Percentiles rank a stretch among this genome's conserved stretches.
Evolutionary conservation across 2,797 vertebrate species (phyloP).

Genomic region (Mallotus villosus): DNA sequence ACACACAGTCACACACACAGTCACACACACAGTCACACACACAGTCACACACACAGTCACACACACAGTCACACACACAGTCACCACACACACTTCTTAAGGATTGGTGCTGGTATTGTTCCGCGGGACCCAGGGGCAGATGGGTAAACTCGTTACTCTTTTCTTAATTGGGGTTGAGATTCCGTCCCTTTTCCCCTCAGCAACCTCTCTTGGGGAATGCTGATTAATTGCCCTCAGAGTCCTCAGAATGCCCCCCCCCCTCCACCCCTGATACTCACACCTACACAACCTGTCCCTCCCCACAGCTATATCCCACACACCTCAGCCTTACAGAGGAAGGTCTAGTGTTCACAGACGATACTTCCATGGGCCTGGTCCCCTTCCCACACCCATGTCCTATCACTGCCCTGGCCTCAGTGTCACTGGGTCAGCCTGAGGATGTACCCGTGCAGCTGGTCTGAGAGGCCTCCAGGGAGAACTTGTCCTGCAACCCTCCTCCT

Average conservation of each 20-base stretch:
- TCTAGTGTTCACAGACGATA: not conserved
- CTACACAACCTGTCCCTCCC: not conserved
- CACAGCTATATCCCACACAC: slow-evolving; percentile 13
- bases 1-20: slow-evolving; percentile 39
- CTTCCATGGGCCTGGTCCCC: not conserved
- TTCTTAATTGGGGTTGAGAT: slow-evolving; percentile 74
- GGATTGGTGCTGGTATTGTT: slow-evolving; percentile 55
- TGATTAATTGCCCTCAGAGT: slow-evolving; percentile 67
- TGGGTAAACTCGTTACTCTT: slow-evolving; percentile 72
- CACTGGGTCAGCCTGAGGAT: slow-evolving; percentile 80
- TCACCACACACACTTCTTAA: slow-evolving; percentile 30
- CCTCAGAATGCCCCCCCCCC: slow-evolving; percentile 39
- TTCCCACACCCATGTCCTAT: slow-evolving; percentile 4
- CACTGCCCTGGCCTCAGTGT: slow-evolving; percentile 40
- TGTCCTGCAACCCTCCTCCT: slow-evolving; percentile 85
- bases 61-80: slow-evolving; percentile 41
- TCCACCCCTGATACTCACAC: slow-evolving; percentile 13
- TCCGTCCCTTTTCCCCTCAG: slow-evolving; percentile 54
- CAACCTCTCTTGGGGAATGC: slow-evolving; percentile 62
- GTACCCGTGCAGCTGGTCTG: slow-evolving; percentile 84
- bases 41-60: slow-evolving; percentile 38
- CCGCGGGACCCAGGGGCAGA: slow-evolving; percentile 45
- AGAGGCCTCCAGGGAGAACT: slow-evolving; percentile 89
- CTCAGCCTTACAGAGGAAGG: not conserved
- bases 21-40: slow-evolving; percentile 13